Base-by-base conservation (phyloP, 92 coral and sea anemone genomes). In the Parazoanthus darwini region DNA sequence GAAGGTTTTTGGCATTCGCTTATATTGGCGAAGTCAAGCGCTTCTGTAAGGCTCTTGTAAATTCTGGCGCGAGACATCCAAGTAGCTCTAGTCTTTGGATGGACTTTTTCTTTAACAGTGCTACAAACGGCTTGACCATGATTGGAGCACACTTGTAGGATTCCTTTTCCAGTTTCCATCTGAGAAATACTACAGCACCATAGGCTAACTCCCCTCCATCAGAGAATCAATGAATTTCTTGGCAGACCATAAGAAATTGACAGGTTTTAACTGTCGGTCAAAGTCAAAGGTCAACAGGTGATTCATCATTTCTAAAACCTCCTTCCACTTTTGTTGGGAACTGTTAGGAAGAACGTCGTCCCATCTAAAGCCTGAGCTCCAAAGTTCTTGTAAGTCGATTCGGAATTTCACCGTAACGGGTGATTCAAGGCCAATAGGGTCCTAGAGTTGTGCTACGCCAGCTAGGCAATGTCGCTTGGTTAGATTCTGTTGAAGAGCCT, bases 381-480 rank as follows among this genome's bases (percentile, higher is more conserved):
- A 29, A 29, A 29, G 33, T 29, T 29, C 33, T 29, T 29, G 88
- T 25, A 85, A 43, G 43, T 72, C 71, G 65, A 85, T 72, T 72
- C 88, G 48, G 81, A 85, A 85, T 51, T 85, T 85, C 39, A 73
- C 58, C 67, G 81, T 85, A 48, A 85, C 81, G 43, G 88, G 81
- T 29, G 88, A 85, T 37, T 44, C 88, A 85, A 85, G 88, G 16
- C 88, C 88, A 25, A 85, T 38, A 1, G 88, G 88, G 58, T 85
- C 88, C 88, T 81, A 85, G 67, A 85, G 81, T 72, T 85, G 88
- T 37, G 81, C 79, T 29, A 29, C 33, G 33, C 33, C 33, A 29
- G 33, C 33, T 29, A 29, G 33, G 33, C 33, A 29, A 29, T 29
- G 33, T 29, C 33, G 33, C 33, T 29, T 29, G 33, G 33, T 29